Evolutionary conservation across 1,140 invertebrate genomes (phyloP), one percentile per base, ranked within the genome.

Genomic region (Leptinotarsa undecemlineata): DNA sequence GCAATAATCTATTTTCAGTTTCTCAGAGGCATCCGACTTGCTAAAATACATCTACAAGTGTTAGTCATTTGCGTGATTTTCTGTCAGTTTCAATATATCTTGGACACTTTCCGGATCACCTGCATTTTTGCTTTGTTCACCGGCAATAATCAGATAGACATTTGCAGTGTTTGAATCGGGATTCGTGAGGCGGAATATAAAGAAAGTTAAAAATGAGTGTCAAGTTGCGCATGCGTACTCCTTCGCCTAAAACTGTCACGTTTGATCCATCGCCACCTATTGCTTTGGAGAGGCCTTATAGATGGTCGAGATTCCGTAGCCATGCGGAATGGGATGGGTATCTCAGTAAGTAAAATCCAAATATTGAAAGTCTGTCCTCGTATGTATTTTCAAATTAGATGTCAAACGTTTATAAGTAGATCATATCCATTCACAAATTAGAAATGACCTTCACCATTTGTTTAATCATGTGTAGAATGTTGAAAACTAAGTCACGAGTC

Each of bases 241-340:
- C 84, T 21, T 83, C 81, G 15, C 84, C 84, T n/a, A 85, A 85
- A 78, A 85, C 82, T 17, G 84, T 85, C 63, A 85, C 84, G 71
- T 85, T 85, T 69, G 81, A 84, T 77, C 80, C 81, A 20, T 83
- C 81, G 57, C 81, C 82, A 4, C 81, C 83, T 8, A 79, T 79
- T 1, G 78, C 78, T 19, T 71, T 82, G 77, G 79, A 81, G 47
- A 77, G 78, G 33, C 57, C 57, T 42, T 23, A 48, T 19, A 77
- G 75, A 69, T 73, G 66, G 62, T 67, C 78, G 51, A 80, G 69
- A 42, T 84, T 83, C 63, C 76, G 71, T 47, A 80, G 66, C 68
- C 70, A 78, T 21, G 77, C 26, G 13, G 82, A 85, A 80, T 85
- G 84, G 84, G 84, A 85, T 69, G 77, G 79, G 69, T 84, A 83